A percentile compares a stretch with the other conserved stretches of the same genome.
phyloP scores from a whole-genome alignment of 1,140 invertebrate species.

The Oscheius sp. region DNA sequence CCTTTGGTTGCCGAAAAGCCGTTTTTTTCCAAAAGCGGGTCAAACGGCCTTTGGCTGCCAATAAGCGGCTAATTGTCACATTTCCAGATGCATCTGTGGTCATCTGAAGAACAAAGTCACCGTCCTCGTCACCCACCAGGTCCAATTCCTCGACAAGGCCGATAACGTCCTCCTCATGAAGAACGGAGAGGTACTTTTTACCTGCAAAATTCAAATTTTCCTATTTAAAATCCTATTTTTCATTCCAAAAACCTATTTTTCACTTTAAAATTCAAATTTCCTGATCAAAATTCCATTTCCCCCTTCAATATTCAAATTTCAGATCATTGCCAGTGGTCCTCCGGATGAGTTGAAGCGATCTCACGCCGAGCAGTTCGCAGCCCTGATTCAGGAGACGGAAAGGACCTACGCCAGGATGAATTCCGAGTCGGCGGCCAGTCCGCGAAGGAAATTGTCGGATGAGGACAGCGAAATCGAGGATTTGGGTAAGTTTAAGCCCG shows the following conservation, averaged over 20 bases:
- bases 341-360: constrained; percentile 8
- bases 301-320: too few species aligned
- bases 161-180: constrained; percentile 76
- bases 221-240: too few species aligned
- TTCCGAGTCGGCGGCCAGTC: neutral
- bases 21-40: neutral
- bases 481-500: too few species aligned
- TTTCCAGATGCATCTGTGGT: constrained; percentile 64
- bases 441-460: neutral
- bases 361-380: constrained; percentile 26
- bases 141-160: constrained; percentile 76
- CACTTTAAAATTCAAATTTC: too few species aligned
- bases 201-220: neutral
- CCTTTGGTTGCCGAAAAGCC: neutral
- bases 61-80: neutral
- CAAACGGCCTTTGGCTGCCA: neutral
- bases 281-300: too few species aligned
- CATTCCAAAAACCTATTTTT: too few species aligned
- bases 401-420: neutral
- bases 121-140: constrained; percentile 80
- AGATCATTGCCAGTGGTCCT: constrained; percentile 28
- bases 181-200: constrained; percentile 64
- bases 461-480: neutral
- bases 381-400: neutral
- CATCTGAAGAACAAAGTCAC: constrained; percentile 73